phyloP scores from a whole-genome alignment of 2,888 invertebrate genomes.

The Crepidodera aurea region DNA sequence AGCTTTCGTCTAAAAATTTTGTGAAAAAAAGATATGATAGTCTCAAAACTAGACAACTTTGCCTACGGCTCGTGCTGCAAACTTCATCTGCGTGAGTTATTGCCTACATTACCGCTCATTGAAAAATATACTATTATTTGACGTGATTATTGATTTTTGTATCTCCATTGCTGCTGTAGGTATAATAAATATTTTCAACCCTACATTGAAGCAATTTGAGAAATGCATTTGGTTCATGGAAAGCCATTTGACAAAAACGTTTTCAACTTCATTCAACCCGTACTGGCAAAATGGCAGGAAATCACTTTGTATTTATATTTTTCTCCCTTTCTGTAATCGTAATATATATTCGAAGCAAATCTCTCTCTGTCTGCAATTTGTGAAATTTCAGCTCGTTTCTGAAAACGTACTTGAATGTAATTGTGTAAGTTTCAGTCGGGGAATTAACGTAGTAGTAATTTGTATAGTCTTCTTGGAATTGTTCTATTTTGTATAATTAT shows the following conservation, averaged over 20 bases:
- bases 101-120: too few species aligned
- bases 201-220: conserved; percentile 18
- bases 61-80: too few species aligned
- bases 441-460: conserved; percentile 47
- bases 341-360: conserved; percentile 29
- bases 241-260: conserved; percentile 28
- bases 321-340: conserved; percentile 28
- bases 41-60: too few species aligned
- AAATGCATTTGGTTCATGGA: conserved; percentile 23
- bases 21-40: too few species aligned
- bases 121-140: too few species aligned
- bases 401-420: conserved; percentile 45
- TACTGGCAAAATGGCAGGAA: conserved; percentile 23
- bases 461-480: conserved; percentile 47
- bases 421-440: conserved; percentile 47
- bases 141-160: background rate
- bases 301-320: conserved; percentile 31
- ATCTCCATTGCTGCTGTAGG: background rate
- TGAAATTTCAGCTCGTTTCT: conserved; percentile 34
- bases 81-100: too few species aligned
- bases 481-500: conserved; percentile 49
- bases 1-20: too few species aligned
- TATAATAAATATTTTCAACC: conserved; percentile 7
- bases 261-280: conserved; percentile 21
- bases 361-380: conserved; percentile 30